Evolutionary conservation across 1,140 invertebrate genomes (phyloP).

Genomic region (Thaumatotibia leucotreta): DNA sequence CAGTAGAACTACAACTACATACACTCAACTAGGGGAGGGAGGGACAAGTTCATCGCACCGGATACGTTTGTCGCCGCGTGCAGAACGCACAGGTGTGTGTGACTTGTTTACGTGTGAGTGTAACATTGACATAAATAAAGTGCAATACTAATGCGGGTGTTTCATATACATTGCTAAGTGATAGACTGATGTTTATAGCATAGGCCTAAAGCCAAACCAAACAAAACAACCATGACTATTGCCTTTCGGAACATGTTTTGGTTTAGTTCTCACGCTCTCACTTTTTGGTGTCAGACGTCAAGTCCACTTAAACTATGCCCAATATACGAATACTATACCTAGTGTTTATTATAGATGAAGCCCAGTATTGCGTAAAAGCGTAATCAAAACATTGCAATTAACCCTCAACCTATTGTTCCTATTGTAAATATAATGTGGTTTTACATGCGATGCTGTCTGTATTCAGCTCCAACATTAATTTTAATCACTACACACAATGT

Average conservation of each 20-base stretch:
- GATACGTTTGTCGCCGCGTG: slow-evolving; percentile 57
- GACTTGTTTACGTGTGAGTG: slow-evolving; percentile 31
- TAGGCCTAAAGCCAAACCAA: neutral
- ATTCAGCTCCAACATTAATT: neutral
- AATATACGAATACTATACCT: no score
- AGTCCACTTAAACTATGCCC: no score
- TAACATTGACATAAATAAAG: slow-evolving; percentile 72
- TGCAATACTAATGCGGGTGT: slow-evolving; percentile 26
- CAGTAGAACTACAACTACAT: neutral
- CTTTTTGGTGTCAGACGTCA: no score
- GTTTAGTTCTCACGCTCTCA: no score
- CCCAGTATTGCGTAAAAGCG: no score
- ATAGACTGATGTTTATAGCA: neutral
- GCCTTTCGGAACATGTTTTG: no score
- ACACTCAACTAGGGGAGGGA: slow-evolving; percentile 20
- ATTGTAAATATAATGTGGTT: no score
- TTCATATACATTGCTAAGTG: neutral
- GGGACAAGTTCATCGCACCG: slow-evolving; percentile 65
- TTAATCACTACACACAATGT: neutral
- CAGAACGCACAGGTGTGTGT: slow-evolving; percentile 41
- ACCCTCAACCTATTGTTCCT: no score
- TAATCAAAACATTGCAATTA: no score
- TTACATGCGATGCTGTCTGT: no score
- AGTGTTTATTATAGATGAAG: no score
- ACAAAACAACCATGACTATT: no score